Base-by-base conservation (phyloP, 2,113 vertebrate species). In the Tupaia chinensis region DNA sequence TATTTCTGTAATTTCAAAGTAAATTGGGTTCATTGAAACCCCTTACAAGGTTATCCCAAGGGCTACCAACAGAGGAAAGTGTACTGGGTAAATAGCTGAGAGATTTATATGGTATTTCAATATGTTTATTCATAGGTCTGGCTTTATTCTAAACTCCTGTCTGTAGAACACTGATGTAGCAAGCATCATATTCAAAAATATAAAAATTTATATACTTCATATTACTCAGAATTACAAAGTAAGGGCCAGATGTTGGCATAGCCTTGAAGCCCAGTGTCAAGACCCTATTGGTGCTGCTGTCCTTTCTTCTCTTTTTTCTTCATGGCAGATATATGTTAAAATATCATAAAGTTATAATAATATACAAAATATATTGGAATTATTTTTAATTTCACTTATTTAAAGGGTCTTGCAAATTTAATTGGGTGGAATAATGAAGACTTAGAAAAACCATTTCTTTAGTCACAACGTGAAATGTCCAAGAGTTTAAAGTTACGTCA, bases 1-100 rank as follows among this genome's bases (percentile, higher is more conserved):
- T 78, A 93, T 89, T 87, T 10, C 12, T 89, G 5, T 66, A 11
- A 80, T 70, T 96, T 93, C 89, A 74, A 94, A 94, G 68, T 70
- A 84, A 81, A 61, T 86, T 8, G 2, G 16, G 3, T 77, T 69
- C 7, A n/a, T 13, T 72, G 65, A 91, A 79, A 81, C 2, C 32
- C 81, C 53, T 9, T 78, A 16, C 2, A 88, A 80, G 25, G 63
- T 79, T 91, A 73, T 73, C 16, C 17, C 22, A 92, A 93, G 13
- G 20, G 20, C n/a, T 82, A 93, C 77, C 82, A 34, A 7, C 27
- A 74, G 44, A 79, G 25, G 3, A 91, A 25, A 68, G 1, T 60
- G 25, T 63, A 22, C 1, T 90, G 29, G 76, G 11, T 91, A 80
- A 93, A 81, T 85, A 94, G 92, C 27, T 25, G 23, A 74, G 15